These are phyloP conservation scores for Agrotis clavis DNA, from an alignment of 2,888 invertebrate species.

Conservation along the genomic window DNA sequence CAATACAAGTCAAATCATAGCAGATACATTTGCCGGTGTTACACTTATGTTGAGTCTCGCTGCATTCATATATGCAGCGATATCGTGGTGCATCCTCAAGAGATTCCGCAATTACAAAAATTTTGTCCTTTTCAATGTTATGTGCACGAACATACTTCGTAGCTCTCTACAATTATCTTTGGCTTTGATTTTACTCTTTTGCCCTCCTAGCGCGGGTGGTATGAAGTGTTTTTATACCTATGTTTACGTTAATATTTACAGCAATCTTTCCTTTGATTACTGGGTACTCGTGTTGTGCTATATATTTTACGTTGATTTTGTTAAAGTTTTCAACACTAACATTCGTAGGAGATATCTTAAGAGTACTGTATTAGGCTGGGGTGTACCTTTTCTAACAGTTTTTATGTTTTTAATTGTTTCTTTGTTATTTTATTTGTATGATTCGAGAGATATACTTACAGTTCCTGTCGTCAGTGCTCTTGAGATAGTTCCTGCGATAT, in stretches of 20 bases:
- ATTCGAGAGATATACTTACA: conserved; percentile 8
- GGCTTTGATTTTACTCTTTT: neutral
- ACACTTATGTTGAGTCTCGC: neutral
- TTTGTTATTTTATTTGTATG: neutral
- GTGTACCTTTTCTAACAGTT: conserved; percentile 2
- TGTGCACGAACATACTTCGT: conserved; percentile 14
- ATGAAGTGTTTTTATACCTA: neutral
- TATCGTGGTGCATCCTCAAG: conserved; percentile 12
- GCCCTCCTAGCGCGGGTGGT: neutral
- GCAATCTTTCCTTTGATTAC: neutral
- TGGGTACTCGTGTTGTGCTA: conserved; percentile 28
- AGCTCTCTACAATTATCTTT: neutral
- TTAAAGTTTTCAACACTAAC: conserved; percentile 26
- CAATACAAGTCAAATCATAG: too few relatives aligned
- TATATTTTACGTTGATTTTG: conserved; percentile 32
- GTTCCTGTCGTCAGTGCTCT: neutral
- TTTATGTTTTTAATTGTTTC: neutral
- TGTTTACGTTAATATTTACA: conserved; percentile 7
- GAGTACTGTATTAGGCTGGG: conserved; percentile 21
- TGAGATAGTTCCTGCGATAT: neutral
- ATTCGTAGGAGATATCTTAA: conserved; percentile 24
- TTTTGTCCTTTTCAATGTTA: conserved; percentile 12
- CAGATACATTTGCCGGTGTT: too few relatives aligned
- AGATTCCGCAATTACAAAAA: conserved; percentile 17
- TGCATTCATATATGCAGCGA: conserved; percentile 7